phyloP scores from a whole-genome alignment of 1,140 invertebrate genomes.

The Phenacoccus solenopsis region DNA sequence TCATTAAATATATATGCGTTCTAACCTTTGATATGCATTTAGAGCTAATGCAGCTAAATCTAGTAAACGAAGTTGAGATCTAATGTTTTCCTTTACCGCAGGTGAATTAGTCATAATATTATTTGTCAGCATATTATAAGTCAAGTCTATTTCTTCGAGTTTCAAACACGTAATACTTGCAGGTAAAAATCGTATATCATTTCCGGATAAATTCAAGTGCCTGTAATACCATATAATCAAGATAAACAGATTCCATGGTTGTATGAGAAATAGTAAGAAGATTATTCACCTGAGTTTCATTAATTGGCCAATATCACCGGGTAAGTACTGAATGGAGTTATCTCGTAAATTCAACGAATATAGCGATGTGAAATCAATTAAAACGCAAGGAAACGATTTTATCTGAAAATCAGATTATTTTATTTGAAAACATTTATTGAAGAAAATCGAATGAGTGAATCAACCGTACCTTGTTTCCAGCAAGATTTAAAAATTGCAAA shows the following conservation, averaged over 20 bases:
- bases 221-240: too few relatives aligned
- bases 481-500: background rate
- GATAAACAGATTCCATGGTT: background rate
- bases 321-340: background rate
- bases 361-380: background rate
- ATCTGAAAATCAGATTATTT: slow-evolving; percentile 10
- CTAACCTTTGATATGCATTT: too few relatives aligned
- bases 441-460: background rate
- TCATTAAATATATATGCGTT: too few relatives aligned
- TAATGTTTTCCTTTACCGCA: background rate
- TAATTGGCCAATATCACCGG: background rate
- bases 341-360: background rate
- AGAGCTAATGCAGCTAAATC: background rate
- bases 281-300: background rate
- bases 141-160: background rate
- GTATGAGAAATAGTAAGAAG: background rate
- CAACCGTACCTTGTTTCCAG: background rate
- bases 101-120: background rate
- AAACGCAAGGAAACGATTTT: background rate
- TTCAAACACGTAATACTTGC: background rate
- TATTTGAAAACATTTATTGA: background rate
- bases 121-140: background rate
- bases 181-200: background rate
- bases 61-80: background rate
- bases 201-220: background rate